Evolutionary conservation across 30 jellyfish, hydroid and myxozoan genomes (phyloP).

Genomic region (Hydractinia echinata): DNA sequence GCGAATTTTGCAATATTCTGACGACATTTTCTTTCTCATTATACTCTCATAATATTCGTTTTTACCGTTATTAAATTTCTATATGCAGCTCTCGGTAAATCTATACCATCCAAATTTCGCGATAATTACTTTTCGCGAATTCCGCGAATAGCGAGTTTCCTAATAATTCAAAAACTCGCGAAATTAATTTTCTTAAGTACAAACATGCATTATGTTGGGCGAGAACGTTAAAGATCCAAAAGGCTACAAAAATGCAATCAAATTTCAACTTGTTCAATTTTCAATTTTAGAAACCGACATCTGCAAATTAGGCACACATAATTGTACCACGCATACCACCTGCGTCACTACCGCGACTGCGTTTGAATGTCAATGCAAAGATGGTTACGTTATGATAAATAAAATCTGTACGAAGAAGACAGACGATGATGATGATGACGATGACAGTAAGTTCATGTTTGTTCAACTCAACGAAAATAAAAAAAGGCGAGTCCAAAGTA

Average conservation of each 20-base stretch:
- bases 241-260: not conserved
- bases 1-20: too few species aligned
- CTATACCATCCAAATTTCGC: too few species aligned
- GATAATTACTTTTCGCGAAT: too few species aligned
- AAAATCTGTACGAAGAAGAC: not conserved
- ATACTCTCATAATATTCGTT: too few species aligned
- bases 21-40: too few species aligned
- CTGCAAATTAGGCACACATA: not conserved
- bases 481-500: not conserved
- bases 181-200: not conserved
- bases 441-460: not conserved
- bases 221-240: not conserved
- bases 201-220: not conserved
- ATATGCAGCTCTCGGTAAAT: too few species aligned
- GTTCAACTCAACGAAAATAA: not conserved
- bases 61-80: too few species aligned
- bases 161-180: too few species aligned
- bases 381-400: not conserved
- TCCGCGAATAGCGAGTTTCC: too few species aligned
- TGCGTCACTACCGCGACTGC: conserved; percentile 6
- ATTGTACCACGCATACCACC: not conserved
- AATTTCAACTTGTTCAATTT: not conserved
- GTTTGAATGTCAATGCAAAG: conserved; percentile 5
- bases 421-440: conserved; percentile 10
- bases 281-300: not conserved